Evolutionary conservation across 2,888 invertebrate genomes (phyloP), one percentile per base, ranked within the genome.

Genomic region (Spilarctia lutea): DNA sequence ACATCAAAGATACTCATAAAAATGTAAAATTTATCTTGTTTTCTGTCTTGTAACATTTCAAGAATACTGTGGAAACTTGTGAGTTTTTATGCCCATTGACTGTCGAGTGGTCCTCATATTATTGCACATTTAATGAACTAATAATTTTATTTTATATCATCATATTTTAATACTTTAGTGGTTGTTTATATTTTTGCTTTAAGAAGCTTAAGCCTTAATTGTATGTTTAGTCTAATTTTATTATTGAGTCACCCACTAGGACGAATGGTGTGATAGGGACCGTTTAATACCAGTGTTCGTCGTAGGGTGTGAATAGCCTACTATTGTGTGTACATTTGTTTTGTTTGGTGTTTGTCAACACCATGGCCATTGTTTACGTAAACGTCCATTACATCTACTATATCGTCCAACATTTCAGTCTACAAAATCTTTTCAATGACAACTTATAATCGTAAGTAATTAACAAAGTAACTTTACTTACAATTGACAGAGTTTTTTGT

Each of bases 311-410:
- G n/a, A n/a, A n/a, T n/a, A n/a, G n/a, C n/a, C n/a, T n/a, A n/a
- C 20, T 74, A 71, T 83, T 81, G 83, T 86, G 83, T 84, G 82
- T 84, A 83, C 82, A 78, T 84, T 84, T 85, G 79, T 89, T 83
- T 84, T 87, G 83, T 89, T 86, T 86, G 84, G 86, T 81, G 85
- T 87, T 83, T 83, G 87, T 87, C 86, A 83, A 84, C 85, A 85
- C 81, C 79, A 81, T 79, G 82, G 84, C 83, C 79, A 75, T 85
- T 81, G 79, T 82, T 88, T 86, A 86, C 83, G 84, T 80, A 83
- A 85, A 86, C 83, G 73, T 79, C 85, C 81, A 87, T 87, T 86
- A 81, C 68, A 79, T 79, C 73, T 83, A 86, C 84, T 65, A 73
- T 68, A 75, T 71, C 45, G 73, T 77, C 77, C 68, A 68, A 52